A percentile compares a stretch with the other conserved stretches of the same genome.
phyloP scores from a whole-genome alignment of 2,113 vertebrate species.

The Propithecus coquereli region DNA sequence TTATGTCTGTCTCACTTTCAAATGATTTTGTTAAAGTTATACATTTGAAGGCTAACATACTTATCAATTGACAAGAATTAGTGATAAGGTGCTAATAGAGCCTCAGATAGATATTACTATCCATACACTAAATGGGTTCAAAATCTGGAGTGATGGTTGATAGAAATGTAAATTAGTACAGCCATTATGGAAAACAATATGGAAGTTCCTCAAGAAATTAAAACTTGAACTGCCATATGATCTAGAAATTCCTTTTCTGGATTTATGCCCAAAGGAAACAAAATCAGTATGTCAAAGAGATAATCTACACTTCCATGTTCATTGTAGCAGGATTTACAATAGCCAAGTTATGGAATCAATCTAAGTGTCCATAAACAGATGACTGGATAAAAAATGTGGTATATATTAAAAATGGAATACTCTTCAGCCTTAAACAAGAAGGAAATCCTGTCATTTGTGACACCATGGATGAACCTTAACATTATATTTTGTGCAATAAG shows the following conservation, averaged over 20 bases:
- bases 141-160: not conserved
- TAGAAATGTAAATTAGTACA: not conserved
- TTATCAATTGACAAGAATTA: not conserved
- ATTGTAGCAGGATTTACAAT: not conserved
- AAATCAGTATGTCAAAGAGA: not conserved
- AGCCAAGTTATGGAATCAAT: not conserved
- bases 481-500: not conserved
- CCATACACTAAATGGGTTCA: not conserved
- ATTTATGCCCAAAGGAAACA: not conserved
- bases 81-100: not conserved
- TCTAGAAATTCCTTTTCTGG: not conserved
- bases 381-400: not conserved
- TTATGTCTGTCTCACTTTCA: not conserved
- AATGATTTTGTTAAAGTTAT: not conserved
- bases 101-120: not conserved
- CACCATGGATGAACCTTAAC: not conserved
- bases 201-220: not conserved
- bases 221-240: not conserved
- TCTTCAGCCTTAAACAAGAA: not conserved
- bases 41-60: not conserved
- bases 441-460: not conserved
- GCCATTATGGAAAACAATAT: not conserved
- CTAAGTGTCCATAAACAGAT: not conserved
- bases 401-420: not conserved
- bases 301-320: not conserved